Percentiles rank a stretch among this genome's conserved stretches.
These are phyloP conservation scores for Sesamia nonagrioides DNA, from an alignment of 1,140 invertebrate species.

Conservation along the genomic window DNA sequence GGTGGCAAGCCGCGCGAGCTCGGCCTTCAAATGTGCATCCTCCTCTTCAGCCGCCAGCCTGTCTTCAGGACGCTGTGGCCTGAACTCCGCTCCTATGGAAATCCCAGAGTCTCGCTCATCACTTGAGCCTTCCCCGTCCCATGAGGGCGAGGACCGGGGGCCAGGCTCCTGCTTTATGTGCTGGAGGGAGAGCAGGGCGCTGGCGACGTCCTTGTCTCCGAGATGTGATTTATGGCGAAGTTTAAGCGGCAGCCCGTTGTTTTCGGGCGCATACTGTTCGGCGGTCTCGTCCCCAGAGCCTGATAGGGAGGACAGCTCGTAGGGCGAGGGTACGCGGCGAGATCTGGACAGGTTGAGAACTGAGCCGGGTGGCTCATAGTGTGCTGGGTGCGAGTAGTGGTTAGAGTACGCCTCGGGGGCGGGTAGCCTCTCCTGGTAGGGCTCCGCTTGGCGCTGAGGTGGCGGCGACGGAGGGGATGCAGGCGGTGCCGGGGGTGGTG, in stretches of 20 bases:
- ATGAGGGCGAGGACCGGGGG: conserved; percentile 92
- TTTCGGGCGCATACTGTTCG: conserved; percentile 83
- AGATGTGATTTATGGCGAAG: conserved; percentile 97
- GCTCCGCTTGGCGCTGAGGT: conserved; percentile 86
- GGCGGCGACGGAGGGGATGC: conserved; percentile 89
- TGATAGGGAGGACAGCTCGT: conserved; percentile 91
- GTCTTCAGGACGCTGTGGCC: conserved; percentile 83
- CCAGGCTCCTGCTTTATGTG: conserved; percentile 95
- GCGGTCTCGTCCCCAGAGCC: conserved; percentile 91
- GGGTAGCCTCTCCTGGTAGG: conserved; percentile 85
- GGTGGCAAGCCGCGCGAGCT: conserved; percentile 95
- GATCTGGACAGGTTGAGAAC: conserved; percentile 90
- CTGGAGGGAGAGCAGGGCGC: conserved; percentile 92
- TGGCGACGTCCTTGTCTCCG: conserved; percentile 95
- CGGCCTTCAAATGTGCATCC: conserved; percentile 93
- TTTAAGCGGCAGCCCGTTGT: conserved; percentile 92
- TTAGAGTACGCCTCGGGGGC: conserved; percentile 83
- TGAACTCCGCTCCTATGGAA: conserved; percentile 90
- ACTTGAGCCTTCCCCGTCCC: conserved; percentile 94
- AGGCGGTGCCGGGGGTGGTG: conserved; percentile 90
- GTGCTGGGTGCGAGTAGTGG: conserved; percentile 84
- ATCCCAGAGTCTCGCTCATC: conserved; percentile 96
- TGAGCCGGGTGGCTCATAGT: conserved; percentile 87
- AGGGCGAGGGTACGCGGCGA: conserved; percentile 89
- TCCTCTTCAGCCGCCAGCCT: conserved; percentile 86